phyloP scores from a whole-genome alignment of 1,140 invertebrate genomes.

The Bombus terrestris region DNA sequence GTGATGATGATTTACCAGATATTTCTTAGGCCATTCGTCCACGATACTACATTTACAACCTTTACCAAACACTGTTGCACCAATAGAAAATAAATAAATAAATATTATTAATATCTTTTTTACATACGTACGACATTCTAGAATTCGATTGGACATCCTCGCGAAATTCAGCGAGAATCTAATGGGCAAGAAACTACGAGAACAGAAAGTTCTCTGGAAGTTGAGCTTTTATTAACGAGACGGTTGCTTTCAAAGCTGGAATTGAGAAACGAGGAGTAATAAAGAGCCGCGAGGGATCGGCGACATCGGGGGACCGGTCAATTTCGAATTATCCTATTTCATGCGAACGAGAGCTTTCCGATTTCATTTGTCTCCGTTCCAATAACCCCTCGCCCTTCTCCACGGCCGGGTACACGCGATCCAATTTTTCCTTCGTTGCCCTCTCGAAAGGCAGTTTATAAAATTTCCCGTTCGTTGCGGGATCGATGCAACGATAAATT shows the following conservation, averaged over 20 bases:
- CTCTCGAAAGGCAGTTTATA: constrained; percentile 49
- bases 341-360: constrained; percentile 33
- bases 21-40: no score
- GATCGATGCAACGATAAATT: constrained; percentile 57
- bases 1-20: no score
- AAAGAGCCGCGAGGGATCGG: neutral
- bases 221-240: constrained; percentile 18
- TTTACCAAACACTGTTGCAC: no score
- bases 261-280: constrained; percentile 24
- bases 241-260: neutral
- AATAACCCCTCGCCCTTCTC: constrained; percentile 32
- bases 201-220: no score
- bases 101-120: no score
- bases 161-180: neutral
- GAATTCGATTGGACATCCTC: neutral
- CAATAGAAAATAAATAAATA: no score
- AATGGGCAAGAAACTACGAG: neutral
- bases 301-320: constrained; percentile 11
- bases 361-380: constrained; percentile 57
- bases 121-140: neutral
- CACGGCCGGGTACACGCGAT: neutral
- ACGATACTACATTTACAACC: no score
- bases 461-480: constrained; percentile 53
- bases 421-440: constrained; percentile 37
- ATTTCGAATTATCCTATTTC: constrained; percentile 59